Evolutionary conservation across 2,888 invertebrate genomes (phyloP), one percentile per base, ranked within the genome.

Genomic region (Hydropsyche betteni): DNA sequence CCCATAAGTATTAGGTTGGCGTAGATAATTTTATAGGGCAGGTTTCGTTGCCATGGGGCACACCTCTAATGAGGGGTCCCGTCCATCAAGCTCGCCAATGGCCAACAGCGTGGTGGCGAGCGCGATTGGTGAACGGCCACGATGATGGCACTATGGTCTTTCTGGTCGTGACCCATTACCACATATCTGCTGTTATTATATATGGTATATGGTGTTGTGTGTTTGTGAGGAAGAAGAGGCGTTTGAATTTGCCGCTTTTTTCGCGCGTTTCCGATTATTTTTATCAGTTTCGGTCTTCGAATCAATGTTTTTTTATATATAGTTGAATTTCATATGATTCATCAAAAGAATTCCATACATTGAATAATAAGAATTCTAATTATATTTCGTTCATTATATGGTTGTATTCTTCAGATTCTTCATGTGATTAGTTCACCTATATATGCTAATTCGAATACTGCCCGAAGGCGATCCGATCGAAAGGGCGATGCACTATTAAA

Each of bases 1-100:
- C 44, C 44, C 55, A 55, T 75, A 74, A 74, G 70, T 74, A 76
- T 74, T 76, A 76, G 75, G 76, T 74, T 69, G 72, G 69, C 55
- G 74, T 77, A 77, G 77, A 79, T 79, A 76, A 77, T 79, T 79
- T 73, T 68, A 76, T 74, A 72, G 79, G 53, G 75, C 77, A 68
- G 76, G 77, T 74, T 73, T 64, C 55, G 53, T 51, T 69, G 77
- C 79, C 74, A 6, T 61, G 69, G 69, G 79, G 76, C 69, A 68
- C 58, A 68, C 58, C 33, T 51, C 77, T 79, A 77, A 79, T 79
- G 79, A 79, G 68, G 36, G 79, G 79, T 71, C 70, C 72, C 69
- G 79, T 79, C 79, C 75, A 76, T 79, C 79, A 79, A 74, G 52
- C 71, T 78, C 58, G 71, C 78, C 78, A 76, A 76, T 76, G 68